A percentile compares a stretch with the other conserved stretches of the same genome.
Conservation (phyloP, 2,113 vertebrate genomes). For the Ibidorhyncha struthersii region DNA sequence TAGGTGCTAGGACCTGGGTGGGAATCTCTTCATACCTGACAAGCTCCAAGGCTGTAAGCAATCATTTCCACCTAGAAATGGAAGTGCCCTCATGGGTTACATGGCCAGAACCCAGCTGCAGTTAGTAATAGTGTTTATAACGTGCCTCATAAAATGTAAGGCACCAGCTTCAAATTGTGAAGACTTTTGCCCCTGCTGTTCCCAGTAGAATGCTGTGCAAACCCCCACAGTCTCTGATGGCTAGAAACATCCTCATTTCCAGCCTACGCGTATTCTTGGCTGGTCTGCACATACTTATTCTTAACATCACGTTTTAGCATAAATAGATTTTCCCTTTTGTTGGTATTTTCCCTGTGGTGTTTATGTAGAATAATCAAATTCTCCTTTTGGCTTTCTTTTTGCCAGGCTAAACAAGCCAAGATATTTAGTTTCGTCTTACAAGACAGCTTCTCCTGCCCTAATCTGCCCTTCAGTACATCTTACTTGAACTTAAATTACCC, state of each 20-base stretch:
- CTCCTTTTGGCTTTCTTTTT: background rate
- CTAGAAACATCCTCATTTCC: constrained; percentile 22
- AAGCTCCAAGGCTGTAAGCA: background rate
- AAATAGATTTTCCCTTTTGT: constrained; percentile 31
- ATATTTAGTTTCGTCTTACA: background rate
- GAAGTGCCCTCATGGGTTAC: background rate
- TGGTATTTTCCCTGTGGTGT: constrained; percentile 34
- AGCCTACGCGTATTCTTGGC: background rate
- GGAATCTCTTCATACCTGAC: background rate
- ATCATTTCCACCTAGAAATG: background rate
- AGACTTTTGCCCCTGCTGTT: constrained; percentile 19
- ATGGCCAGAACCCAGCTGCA: background rate
- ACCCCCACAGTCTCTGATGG: background rate
- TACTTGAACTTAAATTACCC: constrained; percentile 15
- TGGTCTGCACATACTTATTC: background rate
- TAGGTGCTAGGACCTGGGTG: background rate
- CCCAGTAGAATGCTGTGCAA: background rate
- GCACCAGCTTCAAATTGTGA: background rate
- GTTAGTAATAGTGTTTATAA: background rate
- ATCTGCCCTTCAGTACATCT: background rate
- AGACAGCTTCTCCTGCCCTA: background rate
- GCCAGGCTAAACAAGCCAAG: background rate
- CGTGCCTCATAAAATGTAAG: background rate
- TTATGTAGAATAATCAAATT: constrained; percentile 36
- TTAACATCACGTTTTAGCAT: constrained; percentile 12